These are phyloP conservation scores for Amorpha juglandis DNA, from an alignment of 2,888 invertebrate species.

Conservation along the genomic window DNA sequence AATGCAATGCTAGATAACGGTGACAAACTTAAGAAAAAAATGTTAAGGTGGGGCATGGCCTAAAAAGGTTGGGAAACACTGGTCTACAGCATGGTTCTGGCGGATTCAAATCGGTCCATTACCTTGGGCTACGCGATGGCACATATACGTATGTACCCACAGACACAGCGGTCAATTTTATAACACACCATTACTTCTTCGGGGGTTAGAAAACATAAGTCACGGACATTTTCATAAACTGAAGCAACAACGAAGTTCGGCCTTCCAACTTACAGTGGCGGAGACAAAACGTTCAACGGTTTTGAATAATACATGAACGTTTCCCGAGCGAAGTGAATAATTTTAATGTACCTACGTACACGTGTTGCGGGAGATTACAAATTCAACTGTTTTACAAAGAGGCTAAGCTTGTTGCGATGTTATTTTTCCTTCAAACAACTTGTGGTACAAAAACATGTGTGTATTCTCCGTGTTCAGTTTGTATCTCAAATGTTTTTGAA, in stretches of 20 bases:
- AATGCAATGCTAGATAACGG: too few relatives aligned
- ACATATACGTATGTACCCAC: too few relatives aligned
- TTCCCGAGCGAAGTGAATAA: conserved; percentile 48
- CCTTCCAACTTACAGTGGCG: conserved; percentile 27
- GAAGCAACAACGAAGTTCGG: conserved; percentile 28
- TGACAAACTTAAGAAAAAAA: too few relatives aligned
- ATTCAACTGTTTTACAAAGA: conserved; percentile 26
- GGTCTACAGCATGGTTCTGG: too few relatives aligned
- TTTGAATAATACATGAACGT: conserved; percentile 59
- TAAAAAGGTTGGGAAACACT: too few relatives aligned
- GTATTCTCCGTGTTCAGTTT: background rate
- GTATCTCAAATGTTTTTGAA: too few relatives aligned
- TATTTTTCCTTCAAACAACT: background rate
- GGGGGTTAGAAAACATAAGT: conserved; percentile 25
- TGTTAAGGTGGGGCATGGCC: too few relatives aligned
- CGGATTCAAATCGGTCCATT: too few relatives aligned
- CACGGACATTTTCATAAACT: conserved; percentile 27
- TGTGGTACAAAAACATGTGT: background rate
- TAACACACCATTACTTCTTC: too few relatives aligned
- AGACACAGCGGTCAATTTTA: too few relatives aligned
- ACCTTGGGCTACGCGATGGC: too few relatives aligned
- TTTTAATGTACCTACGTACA: conserved; percentile 42
- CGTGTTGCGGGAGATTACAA: conserved; percentile 24
- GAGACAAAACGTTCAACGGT: conserved; percentile 43
- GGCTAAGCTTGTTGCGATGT: conserved; percentile 18